These are phyloP conservation scores for Haliaeetus leucogaster DNA, from an alignment of 2,113 vertebrate genomes.

Conservation along the genomic window DNA sequence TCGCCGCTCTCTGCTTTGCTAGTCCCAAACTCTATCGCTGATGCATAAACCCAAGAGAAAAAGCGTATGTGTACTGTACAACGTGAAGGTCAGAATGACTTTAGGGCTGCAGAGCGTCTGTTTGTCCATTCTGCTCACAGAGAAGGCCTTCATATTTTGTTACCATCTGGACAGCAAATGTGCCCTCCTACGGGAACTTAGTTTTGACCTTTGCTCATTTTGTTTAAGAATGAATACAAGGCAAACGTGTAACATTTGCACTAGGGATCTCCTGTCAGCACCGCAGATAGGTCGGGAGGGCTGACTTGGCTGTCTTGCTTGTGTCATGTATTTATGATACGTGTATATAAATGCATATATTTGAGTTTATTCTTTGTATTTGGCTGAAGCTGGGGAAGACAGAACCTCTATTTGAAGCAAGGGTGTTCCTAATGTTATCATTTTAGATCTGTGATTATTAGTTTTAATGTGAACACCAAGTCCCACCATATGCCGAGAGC, in stretches of 20 bases:
- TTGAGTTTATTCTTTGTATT: background rate
- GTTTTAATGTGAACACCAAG: fast-evolving
- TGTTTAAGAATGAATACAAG: background rate
- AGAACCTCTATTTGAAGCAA: background rate
- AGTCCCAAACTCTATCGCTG: background rate
- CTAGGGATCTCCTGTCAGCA: conserved; percentile 15
- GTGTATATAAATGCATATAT: fast-evolving
- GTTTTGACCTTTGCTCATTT: background rate
- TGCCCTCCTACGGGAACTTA: background rate
- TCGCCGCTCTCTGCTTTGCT: background rate
- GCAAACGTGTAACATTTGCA: background rate
- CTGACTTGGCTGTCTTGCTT: background rate
- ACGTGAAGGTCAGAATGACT: background rate
- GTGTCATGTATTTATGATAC: background rate
- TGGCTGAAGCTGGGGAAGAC: background rate
- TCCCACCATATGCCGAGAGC: background rate
- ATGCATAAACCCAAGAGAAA: background rate
- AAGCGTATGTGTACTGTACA: background rate
- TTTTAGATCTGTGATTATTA: background rate
- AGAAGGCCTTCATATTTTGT: background rate
- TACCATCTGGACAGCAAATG: conserved; percentile 67
- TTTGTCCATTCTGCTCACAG: conserved; percentile 13
- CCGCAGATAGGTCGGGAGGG: background rate
- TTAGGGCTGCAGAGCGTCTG: background rate
- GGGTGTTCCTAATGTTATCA: fast-evolving